Conservation (phyloP, 2,113 vertebrate genomes). For the Clarias gariepinus region DNA sequence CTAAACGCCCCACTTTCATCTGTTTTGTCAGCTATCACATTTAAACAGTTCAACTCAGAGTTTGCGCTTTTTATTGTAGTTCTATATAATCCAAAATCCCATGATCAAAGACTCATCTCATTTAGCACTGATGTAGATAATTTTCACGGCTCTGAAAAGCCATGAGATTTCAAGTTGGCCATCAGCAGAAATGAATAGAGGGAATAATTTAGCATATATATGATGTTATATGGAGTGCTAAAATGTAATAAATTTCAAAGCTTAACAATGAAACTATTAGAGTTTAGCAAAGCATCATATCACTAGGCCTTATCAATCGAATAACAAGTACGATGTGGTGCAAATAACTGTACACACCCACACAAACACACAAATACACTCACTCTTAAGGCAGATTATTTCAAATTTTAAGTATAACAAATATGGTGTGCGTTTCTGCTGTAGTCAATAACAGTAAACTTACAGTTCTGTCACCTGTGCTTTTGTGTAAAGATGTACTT, state of each 20-base stretch:
- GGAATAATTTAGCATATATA: slow-evolving; percentile 2
- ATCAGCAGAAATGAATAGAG: slow-evolving; percentile 25
- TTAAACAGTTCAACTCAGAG: slow-evolving; percentile 61
- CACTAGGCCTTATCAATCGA: not conserved
- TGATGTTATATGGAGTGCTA: not conserved
- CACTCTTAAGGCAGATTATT: not conserved
- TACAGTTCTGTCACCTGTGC: not conserved
- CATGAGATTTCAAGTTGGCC: slow-evolving; percentile 54
- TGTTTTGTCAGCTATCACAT: slow-evolving; percentile 64
- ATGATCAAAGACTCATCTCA: slow-evolving; percentile 65
- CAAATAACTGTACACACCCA: not conserved
- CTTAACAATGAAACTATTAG: not conserved
- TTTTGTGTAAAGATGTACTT: not conserved
- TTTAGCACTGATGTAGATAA: slow-evolving; percentile 60
- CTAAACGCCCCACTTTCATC: slow-evolving; percentile 57
- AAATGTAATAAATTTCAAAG: not conserved
- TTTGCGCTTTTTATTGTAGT: slow-evolving; percentile 65
- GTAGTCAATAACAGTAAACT: not conserved
- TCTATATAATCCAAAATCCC: slow-evolving; percentile 67
- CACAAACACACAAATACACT: not conserved
- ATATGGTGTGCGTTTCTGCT: not conserved
- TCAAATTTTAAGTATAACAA: not conserved
- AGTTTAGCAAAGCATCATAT: not conserved
- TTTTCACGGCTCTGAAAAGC: slow-evolving; percentile 57
- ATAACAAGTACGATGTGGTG: not conserved